Percentiles rank a stretch among this genome's conserved stretches.
Evolutionary conservation across 1,140 invertebrate species (phyloP).

Genomic region (Proctacanthus coquilletti): DNA sequence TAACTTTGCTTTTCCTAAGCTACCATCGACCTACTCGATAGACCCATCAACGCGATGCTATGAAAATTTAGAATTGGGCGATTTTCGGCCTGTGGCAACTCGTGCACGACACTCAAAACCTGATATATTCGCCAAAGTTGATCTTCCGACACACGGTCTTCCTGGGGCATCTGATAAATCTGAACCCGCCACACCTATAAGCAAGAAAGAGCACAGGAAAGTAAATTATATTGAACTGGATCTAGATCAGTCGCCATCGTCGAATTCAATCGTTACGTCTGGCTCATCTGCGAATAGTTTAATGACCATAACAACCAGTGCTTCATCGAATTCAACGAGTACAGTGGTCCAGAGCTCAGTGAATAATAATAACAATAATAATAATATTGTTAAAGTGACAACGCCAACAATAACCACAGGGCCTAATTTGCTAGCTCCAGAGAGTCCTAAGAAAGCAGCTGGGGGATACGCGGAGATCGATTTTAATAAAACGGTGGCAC

Average conservation of each 20-base stretch:
- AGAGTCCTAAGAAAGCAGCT: conserved; percentile 35
- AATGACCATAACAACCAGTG: too few species aligned
- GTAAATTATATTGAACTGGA: conserved; percentile 1
- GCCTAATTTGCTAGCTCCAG: conserved; percentile 26
- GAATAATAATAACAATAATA: background rate
- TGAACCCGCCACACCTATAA: conserved; percentile 6
- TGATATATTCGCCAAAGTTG: conserved; percentile 7
- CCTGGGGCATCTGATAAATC: conserved; percentile 5
- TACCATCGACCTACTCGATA: background rate
- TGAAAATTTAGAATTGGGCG: conserved; percentile 6
- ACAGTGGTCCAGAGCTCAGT: too few species aligned
- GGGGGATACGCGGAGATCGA: conserved; percentile 74
- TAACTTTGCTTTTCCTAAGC: background rate
- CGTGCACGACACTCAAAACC: conserved; percentile 6
- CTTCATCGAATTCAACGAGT: too few species aligned
- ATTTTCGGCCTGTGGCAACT: conserved; percentile 4
- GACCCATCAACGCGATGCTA: conserved; percentile 6
- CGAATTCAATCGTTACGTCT: too few species aligned
- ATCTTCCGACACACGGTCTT: too few species aligned
- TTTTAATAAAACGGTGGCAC: conserved; percentile 73
- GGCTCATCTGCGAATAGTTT: too few species aligned
- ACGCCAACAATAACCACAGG: conserved; percentile 8
- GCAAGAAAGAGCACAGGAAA: background rate
- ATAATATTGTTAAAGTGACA: conserved; percentile 11
- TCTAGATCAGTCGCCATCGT: conserved; percentile 1